Conservation (phyloP, 2,113 vertebrate species). For the Atlantisia rogersi region DNA sequence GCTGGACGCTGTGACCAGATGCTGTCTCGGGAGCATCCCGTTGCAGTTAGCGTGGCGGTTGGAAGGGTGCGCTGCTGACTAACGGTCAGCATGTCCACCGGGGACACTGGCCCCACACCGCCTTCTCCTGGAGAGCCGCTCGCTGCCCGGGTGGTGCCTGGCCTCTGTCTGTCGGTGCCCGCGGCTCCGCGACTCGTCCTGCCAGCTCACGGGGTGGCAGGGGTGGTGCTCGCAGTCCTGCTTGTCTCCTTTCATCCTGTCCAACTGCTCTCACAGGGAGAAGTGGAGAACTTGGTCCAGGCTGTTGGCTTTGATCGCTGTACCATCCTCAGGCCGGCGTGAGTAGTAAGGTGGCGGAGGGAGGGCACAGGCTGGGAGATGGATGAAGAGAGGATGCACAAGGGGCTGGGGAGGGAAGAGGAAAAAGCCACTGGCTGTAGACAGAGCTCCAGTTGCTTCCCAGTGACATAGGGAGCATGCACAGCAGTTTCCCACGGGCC, state of each 20-base stretch:
- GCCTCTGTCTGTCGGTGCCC: background rate
- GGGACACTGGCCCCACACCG: fast-evolving
- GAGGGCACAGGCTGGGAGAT: background rate
- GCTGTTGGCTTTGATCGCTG: constrained; percentile 85
- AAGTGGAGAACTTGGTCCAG: constrained; percentile 89
- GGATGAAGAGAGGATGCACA: background rate
- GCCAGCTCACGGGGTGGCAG: fast-evolving
- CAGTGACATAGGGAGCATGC: background rate
- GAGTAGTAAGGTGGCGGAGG: constrained; percentile 48
- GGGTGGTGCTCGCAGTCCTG: background rate
- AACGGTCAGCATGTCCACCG: fast-evolving
- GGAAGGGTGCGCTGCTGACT: constrained; percentile 24
- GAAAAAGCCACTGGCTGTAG: background rate
- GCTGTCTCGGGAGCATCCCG: background rate
- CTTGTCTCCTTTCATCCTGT: background rate
- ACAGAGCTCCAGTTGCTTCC: background rate
- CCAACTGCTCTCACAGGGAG: constrained; percentile 77
- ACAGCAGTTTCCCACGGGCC: background rate
- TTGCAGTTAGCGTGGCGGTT: background rate
- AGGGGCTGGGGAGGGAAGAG: background rate
- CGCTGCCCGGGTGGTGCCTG: fast-evolving
- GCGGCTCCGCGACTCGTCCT: background rate
- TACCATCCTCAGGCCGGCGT: constrained; percentile 90
- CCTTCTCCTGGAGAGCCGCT: background rate
- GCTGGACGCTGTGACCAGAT: background rate